Evolutionary conservation across 2,113 vertebrate species (phyloP), one percentile per base, ranked within the genome.

Genomic region (Lutjanus erythropterus): DNA sequence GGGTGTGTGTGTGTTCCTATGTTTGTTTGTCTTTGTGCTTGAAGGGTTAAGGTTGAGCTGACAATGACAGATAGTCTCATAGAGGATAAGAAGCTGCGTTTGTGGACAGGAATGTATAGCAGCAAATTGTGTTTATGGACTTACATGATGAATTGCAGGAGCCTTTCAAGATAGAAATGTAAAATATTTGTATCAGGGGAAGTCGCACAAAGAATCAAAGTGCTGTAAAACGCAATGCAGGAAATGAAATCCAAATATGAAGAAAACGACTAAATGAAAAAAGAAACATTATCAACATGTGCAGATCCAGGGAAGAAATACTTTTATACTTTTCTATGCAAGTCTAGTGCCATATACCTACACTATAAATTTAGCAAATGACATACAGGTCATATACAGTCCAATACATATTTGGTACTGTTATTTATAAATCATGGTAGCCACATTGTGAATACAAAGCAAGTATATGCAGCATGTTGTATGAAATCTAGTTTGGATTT

Each of bases 11-110:
- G 49, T 65, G 15, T 44, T 44, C 15, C 10, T 10, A 1, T 59
- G 11, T 70, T 7, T 41, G 31, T 67, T 4, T 56, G 42, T 67
- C 1, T 69, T 14, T 35, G 27, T n/a, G 31, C n/a, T 5, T 1
- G 31, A 35, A 9, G 11, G 12, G 25, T 44, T 47, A 62, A 21
- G 41, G 27, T 10, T 35, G 35, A 12, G 56, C 18, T 83, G 83
- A 85, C 70, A 60, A 25, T 86, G 75, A 86, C 27, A 83, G 58
- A 85, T 83, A 60, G 61, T 64, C 61, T 33, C 37, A 49, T 66
- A 80, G 47, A 50, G 25, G 61, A 61, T 49, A 78, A 58, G 27
- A 80, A 75, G 37, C 70, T 55, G 62, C 31, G 44, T 70, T 29
- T 49, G 19, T 68, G 50, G 21, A 53, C 19, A 72, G 42, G 44